phyloP scores from a whole-genome alignment of 2,888 invertebrate species.

The Lasioglossum calceatum region DNA sequence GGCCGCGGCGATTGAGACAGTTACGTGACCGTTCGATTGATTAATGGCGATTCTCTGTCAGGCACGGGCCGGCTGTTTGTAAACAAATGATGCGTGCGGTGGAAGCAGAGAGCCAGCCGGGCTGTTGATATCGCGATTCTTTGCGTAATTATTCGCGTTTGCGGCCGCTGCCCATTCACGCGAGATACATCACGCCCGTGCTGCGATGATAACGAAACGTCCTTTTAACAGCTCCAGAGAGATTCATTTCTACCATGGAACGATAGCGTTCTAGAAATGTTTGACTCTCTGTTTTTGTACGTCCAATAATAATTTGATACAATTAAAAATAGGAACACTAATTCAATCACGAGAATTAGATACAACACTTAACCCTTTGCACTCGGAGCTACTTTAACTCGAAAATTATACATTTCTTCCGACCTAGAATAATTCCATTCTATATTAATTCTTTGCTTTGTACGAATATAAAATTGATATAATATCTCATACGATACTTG shows the following conservation, averaged over 20 bases:
- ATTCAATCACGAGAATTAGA: too few species aligned
- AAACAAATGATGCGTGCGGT: constrained; percentile 59
- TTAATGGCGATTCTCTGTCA: constrained; percentile 47
- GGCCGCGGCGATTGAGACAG: constrained; percentile 30
- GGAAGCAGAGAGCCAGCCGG: constrained; percentile 20
- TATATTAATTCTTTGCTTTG: too few species aligned
- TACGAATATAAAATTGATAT: too few species aligned
- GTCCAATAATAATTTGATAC: too few species aligned
- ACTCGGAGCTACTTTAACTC: too few species aligned
- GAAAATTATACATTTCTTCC: too few species aligned
- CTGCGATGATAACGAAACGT: constrained; percentile 31
- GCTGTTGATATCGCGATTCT: constrained; percentile 60
- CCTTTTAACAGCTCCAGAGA: neutral
- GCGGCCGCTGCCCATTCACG: constrained; percentile 61
- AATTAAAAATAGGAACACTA: too few species aligned
- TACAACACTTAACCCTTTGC: too few species aligned
- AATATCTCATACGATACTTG: too few species aligned
- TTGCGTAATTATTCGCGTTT: constrained; percentile 67
- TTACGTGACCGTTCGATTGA: constrained; percentile 44
- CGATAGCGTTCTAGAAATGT: neutral
- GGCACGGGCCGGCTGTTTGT: constrained; percentile 54
- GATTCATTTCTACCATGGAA: neutral
- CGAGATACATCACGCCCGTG: constrained; percentile 53
- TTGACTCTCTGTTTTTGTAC: neutral
- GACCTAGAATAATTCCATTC: too few species aligned